Evolutionary conservation across 2,888 invertebrate genomes (phyloP).

Genomic region (Lepidochrysops patricia): DNA sequence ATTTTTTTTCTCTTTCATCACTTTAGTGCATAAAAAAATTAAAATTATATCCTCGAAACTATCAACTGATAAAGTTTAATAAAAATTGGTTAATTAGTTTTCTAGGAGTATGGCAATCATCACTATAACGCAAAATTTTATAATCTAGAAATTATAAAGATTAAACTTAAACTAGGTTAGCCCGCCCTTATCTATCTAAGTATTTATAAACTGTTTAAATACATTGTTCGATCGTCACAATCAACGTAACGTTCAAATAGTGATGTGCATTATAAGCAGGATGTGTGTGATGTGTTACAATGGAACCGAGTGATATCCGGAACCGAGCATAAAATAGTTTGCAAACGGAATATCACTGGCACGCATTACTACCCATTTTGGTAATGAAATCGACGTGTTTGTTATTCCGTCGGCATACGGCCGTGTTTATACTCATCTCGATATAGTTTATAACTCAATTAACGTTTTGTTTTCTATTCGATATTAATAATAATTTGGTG

Average conservation of each 20-base stretch:
- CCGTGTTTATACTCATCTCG: neutral
- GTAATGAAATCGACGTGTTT: slow-evolving; percentile 1
- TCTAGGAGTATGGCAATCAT: too few species aligned
- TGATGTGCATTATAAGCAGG: too few species aligned
- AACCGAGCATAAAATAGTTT: neutral
- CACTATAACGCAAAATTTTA: too few species aligned
- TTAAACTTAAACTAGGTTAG: too few species aligned
- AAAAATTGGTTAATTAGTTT: too few species aligned
- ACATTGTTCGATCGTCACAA: neutral
- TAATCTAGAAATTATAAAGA: too few species aligned
- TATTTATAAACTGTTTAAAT: too few species aligned
- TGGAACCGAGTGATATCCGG: neutral
- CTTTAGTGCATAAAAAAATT: too few species aligned
- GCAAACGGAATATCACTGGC: neutral
- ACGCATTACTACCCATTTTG: slow-evolving; percentile 1
- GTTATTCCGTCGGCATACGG: neutral
- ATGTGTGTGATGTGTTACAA: neutral
- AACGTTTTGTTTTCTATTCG: slow-evolving; percentile 7
- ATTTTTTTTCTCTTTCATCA: too few species aligned
- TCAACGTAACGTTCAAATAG: neutral
- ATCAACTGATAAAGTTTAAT: too few species aligned
- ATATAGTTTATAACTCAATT: slow-evolving; percentile 7
- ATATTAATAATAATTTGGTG: neutral
- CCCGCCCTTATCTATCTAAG: too few species aligned
- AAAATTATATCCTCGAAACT: too few species aligned